Percentiles rank a stretch among this genome's conserved stretches.
Evolutionary conservation across 2,797 vertebrate species (phyloP).

Genomic region (Syncerus caffer): DNA sequence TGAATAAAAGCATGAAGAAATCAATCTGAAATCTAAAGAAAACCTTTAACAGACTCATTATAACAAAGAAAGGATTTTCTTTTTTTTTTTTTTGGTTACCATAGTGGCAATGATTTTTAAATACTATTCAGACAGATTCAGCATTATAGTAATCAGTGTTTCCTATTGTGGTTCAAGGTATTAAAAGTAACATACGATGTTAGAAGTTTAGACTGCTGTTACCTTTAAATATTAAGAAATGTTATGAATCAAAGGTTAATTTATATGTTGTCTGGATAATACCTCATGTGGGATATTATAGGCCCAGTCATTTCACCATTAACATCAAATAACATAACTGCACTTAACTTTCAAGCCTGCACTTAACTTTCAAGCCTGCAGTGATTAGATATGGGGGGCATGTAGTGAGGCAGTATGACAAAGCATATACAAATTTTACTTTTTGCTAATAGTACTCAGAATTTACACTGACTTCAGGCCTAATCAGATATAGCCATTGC

Average conservation of each 20-base stretch:
- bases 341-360: conserved; percentile 48
- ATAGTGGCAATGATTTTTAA: conserved; percentile 71
- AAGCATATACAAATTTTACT: neutral
- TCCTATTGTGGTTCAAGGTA: conserved; percentile 66
- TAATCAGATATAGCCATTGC: neutral
- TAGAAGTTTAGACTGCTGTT: conserved; percentile 54
- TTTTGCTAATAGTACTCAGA: neutral
- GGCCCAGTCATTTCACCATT: conserved; percentile 35
- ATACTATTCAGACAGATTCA: conserved; percentile 66
- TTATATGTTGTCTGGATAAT: conserved; percentile 58
- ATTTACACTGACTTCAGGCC: neutral
- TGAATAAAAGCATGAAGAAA: conserved; percentile 67
- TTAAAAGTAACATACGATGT: conserved; percentile 68
- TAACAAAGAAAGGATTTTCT: conserved; percentile 48
- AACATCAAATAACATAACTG: conserved; percentile 32
- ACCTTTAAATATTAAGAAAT: conserved; percentile 75
- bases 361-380: conserved; percentile 47
- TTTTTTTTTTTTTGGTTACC: conserved; percentile 55
- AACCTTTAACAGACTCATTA: conserved; percentile 54
- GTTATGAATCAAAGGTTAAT: conserved; percentile 71
- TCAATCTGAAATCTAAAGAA: conserved; percentile 62
- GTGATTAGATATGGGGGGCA: neutral
- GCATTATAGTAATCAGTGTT: conserved; percentile 73
- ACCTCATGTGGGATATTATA: conserved; percentile 34
- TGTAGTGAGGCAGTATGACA: neutral